Base-by-base conservation (phyloP, 2,797 vertebrate genomes). In the Mormyrops boulengeri region DNA sequence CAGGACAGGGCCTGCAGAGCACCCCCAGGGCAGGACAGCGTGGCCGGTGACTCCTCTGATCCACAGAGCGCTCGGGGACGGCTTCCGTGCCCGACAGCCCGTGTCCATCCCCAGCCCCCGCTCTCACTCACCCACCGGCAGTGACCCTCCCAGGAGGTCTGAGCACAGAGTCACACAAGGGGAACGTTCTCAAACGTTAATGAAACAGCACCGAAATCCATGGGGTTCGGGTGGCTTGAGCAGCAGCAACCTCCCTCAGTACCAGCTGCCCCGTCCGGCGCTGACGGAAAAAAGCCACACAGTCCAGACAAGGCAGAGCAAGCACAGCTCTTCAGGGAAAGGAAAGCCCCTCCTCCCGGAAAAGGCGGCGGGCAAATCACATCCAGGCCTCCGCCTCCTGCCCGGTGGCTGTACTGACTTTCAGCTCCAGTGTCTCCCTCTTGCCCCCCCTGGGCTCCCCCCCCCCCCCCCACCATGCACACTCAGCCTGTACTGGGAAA, bases 241-340 rank as follows among this genome's bases (percentile, higher is more conserved):
- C 41, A 49, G 90, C 73, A 88, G 91, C 87, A 92, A 89, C 38
- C n/a, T 82, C 22, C 19, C 34, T 14, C 38, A 41, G 34, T 38
- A 12, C 69, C 2, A 14, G 34, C 69, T 38, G 69, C 69, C 80
- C n/a, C 57, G n/a, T 52, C 86, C 50, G 47, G 30, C 30, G 3
- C 73, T 88, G 19, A 30, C n/a, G 41, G 55, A 62, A 41, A 89
- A 41, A 86, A 66, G 66, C 52, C 87, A 88, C 19, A 26, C 17
- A 3, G 14, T 38, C 34, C 62, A 88, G 44, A 49, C 80, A 55
- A 88, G 87, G 86, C 89, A 85, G 60, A 52, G 12, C 47, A n/a
- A 87, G 66, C 49, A 50, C 9, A 4, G 47, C 82, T 85, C 17
- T 19, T 44, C 38, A 8, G 73, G 12, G 73, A 9, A n/a, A 19